A percentile compares a stretch with the other conserved stretches of the same genome.
These are phyloP conservation scores for Carassius carassius DNA, from an alignment of 2,113 vertebrate genomes.

Conservation along the genomic window DNA sequence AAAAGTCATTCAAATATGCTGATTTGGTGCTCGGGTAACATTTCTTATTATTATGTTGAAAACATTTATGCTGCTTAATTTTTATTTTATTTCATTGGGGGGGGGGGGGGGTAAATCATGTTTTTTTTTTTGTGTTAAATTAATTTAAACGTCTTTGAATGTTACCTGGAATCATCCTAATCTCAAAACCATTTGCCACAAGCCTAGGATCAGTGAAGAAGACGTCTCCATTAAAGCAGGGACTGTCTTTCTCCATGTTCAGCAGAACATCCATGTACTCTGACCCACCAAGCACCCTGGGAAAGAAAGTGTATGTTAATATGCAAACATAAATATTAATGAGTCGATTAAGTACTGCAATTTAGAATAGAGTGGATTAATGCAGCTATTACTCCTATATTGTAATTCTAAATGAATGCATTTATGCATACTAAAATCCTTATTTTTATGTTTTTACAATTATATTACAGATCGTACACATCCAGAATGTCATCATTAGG, in stretches of 20 bases:
- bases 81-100: no score
- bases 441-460: not conserved
- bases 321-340: not conserved
- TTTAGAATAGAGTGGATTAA: not conserved
- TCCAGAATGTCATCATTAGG: constrained; percentile 22
- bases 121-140: no score
- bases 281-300: constrained; percentile 81
- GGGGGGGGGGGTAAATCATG: no score
- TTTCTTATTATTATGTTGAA: no score
- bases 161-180: constrained; percentile 87
- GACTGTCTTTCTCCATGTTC: constrained; percentile 80
- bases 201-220: constrained; percentile 87
- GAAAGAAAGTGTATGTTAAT: constrained; percentile 38
- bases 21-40: no score
- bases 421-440: not conserved
- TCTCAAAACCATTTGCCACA: constrained; percentile 88
- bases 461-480: not conserved
- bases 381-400: not conserved
- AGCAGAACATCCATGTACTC: constrained; percentile 79
- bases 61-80: no score
- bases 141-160: not conserved
- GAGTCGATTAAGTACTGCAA: no score
- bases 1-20: no score
- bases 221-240: constrained; percentile 67
- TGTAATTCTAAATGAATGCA: not conserved